phyloP scores from a whole-genome alignment of 1,140 invertebrate genomes.

The Drosophila parvula region DNA sequence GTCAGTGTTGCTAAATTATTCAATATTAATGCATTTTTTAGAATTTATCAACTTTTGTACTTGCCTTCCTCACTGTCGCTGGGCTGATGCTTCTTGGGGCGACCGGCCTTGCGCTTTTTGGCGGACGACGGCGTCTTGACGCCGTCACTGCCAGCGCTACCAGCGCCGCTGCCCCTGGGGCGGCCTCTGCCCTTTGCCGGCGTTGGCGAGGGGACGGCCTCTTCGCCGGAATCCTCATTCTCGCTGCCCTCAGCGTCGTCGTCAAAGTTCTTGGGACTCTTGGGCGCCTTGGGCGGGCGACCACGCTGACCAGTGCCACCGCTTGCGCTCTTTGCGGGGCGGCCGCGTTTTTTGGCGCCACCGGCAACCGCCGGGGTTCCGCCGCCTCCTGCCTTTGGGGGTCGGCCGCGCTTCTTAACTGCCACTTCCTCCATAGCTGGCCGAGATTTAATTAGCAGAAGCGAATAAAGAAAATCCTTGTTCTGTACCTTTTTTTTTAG shows the following conservation, averaged over 20 bases:
- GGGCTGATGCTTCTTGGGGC: constrained; percentile 59
- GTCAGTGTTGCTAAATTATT: no score
- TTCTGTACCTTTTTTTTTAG: constrained; percentile 53
- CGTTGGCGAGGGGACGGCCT: constrained; percentile 2
- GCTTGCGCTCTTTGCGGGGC: constrained; percentile 38
- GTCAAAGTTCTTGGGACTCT: constrained; percentile 22
- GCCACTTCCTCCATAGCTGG: constrained; percentile 54
- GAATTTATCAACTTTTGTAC: background rate
- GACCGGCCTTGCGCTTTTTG: constrained; percentile 61
- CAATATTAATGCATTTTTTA: background rate
- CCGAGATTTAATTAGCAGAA: constrained; percentile 23
- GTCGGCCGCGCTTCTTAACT: constrained; percentile 63
- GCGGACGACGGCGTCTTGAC: constrained; percentile 40
- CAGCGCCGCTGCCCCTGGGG: constrained; percentile 39
- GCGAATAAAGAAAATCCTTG: constrained; percentile 34
- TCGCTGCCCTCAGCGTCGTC: constrained; percentile 31
- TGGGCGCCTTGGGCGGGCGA: constrained; percentile 36
- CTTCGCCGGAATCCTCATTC: constrained; percentile 34
- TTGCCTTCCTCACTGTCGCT: constrained; percentile 62
- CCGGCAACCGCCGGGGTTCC: constrained; percentile 12
- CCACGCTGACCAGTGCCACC: constrained; percentile 35
- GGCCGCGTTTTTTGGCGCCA: constrained; percentile 53
- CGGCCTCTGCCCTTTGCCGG: constrained; percentile 69
- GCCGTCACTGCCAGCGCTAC: constrained; percentile 7
- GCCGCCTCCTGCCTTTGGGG: constrained; percentile 39